phyloP scores from a whole-genome alignment of 30 jellyfish, hydroid and myxozoan species.

The Pseudorhiza aurosa region DNA sequence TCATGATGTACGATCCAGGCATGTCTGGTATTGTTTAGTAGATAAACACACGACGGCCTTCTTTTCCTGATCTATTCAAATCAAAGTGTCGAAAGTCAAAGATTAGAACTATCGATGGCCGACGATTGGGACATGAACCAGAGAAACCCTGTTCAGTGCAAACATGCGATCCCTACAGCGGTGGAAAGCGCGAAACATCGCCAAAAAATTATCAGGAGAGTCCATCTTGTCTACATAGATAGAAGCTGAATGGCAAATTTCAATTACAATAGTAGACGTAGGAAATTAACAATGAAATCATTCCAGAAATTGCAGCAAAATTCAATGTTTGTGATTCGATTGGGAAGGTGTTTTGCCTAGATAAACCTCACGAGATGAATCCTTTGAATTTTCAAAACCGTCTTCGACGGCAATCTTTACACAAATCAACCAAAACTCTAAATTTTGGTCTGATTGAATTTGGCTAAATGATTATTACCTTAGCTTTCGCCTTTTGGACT shows the following conservation, averaged over 20 bases:
- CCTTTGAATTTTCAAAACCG: constrained; percentile 1
- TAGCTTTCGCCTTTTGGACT: too few relatives aligned
- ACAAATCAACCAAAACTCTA: too few relatives aligned
- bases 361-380: not conserved
- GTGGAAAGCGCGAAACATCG: constrained; percentile 7
- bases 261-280: constrained; percentile 16
- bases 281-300: constrained; percentile 29
- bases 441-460: too few relatives aligned
- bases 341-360: not conserved
- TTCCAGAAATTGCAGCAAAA: constrained; percentile 6
- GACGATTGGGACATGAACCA: constrained; percentile 4
- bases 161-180: constrained; percentile 16
- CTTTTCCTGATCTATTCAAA: constrained; percentile 2
- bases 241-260: constrained; percentile 21
- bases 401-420: constrained; percentile 3
- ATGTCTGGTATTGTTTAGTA: constrained; percentile 7
- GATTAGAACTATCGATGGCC: not conserved
- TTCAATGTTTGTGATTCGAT: constrained; percentile 10
- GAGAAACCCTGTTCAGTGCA: constrained; percentile 8
- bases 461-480: too few relatives aligned
- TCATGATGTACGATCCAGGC: constrained; percentile 32
- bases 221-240: constrained; percentile 35
- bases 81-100: constrained; percentile 18
- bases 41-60: constrained; percentile 1
- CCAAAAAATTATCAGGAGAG: constrained; percentile 2